Conservation (phyloP, 2,113 vertebrate genomes). For the Rynchops niger region DNA sequence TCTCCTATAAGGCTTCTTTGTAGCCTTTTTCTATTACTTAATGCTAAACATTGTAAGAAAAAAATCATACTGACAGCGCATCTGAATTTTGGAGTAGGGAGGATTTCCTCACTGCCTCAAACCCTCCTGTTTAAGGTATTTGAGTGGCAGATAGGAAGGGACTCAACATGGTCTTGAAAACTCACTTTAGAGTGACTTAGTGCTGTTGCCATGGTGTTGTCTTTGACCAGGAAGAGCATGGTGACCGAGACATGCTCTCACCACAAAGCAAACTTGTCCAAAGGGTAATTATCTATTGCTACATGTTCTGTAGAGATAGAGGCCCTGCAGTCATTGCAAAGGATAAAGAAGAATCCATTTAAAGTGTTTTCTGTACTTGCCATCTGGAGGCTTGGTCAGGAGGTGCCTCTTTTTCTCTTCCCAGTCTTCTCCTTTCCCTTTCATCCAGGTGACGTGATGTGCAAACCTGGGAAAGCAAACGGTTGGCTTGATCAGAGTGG, state of each 20-base stretch:
- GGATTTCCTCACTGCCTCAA: not conserved
- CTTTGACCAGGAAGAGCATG: not conserved
- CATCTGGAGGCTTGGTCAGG: not conserved
- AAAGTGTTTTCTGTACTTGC: not conserved
- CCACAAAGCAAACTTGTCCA: not conserved
- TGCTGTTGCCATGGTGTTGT: not conserved
- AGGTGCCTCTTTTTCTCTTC: not conserved
- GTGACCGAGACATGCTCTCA: not conserved
- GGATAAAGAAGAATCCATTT: not conserved
- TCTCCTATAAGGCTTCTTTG: not conserved
- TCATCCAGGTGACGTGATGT: not conserved
- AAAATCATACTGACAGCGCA: accelerated
- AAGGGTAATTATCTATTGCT: not conserved
- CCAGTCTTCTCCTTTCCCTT: not conserved
- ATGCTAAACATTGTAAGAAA: not conserved
- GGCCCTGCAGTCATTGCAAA: not conserved
- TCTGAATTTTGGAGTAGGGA: not conserved
- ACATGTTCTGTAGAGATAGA: not conserved
- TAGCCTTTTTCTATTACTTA: not conserved
- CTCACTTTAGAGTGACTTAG: not conserved
- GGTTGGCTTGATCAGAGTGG: not conserved
- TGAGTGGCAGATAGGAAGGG: not conserved
- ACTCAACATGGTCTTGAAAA: not conserved
- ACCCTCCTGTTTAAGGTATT: not conserved
- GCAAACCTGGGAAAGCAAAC: not conserved